phyloP scores from a whole-genome alignment of 2,113 vertebrate genomes.

The Asarcornis scutulata region DNA sequence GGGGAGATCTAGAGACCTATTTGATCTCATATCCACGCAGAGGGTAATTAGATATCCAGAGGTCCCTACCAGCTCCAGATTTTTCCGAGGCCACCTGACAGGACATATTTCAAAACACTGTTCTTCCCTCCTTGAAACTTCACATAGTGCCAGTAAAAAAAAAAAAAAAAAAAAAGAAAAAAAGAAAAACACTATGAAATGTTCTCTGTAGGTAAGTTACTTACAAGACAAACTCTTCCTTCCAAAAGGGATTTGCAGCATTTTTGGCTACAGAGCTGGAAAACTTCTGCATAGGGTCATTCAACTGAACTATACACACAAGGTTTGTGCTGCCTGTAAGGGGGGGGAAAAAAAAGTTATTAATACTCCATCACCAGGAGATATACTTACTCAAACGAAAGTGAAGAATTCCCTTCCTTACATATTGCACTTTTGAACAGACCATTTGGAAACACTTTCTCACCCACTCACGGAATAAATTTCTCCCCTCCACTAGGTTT shows the following conservation, averaged over 20 bases:
- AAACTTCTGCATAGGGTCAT: conserved; percentile 90
- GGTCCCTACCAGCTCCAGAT: background rate
- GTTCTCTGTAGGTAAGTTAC: conserved; percentile 49
- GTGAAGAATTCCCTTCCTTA: background rate
- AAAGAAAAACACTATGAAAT: background rate
- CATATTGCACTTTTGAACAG: background rate
- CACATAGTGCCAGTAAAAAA: background rate
- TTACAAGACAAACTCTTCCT: conserved; percentile 94
- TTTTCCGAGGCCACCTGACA: background rate
- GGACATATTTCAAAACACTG: background rate
- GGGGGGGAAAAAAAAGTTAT: background rate
- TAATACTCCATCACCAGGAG: background rate
- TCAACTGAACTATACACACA: conserved; percentile 82
- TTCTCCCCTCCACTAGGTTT: background rate
- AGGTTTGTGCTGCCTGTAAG: conserved; percentile 78
- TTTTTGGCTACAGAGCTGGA: conserved; percentile 78
- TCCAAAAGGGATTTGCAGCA: conserved; percentile 82
- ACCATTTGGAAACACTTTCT: background rate
- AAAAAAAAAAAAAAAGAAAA: too few species aligned
- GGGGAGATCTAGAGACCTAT: background rate
- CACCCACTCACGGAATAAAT: background rate
- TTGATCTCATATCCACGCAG: background rate
- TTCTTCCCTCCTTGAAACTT: background rate
- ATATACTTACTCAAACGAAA: background rate
- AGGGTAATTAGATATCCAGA: background rate